Evolutionary conservation across 1,140 invertebrate species (phyloP).

Genomic region (Saxidomus purpurata): DNA sequence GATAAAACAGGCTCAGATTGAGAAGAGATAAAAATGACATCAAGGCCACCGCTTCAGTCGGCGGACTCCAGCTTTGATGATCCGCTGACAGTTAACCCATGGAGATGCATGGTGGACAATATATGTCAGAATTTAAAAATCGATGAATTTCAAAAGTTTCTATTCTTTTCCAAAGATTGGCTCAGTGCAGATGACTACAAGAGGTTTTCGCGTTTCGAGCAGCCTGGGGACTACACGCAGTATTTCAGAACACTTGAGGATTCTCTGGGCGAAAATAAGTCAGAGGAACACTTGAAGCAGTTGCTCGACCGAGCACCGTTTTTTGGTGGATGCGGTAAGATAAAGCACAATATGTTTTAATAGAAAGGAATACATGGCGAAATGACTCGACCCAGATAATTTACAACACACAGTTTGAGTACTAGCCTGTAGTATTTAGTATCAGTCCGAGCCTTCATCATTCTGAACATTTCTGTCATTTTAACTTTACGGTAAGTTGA

Average conservation of each 20-base stretch:
- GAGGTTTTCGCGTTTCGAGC: not conserved
- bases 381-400: too few species aligned
- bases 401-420: too few species aligned
- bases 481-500: too few species aligned
- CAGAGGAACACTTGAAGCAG: slow-evolving; percentile 20
- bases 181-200: not conserved
- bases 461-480: too few species aligned
- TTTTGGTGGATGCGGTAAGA: not conserved
- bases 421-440: too few species aligned
- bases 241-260: slow-evolving; percentile 24
- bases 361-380: too few species aligned
- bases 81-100: not conserved
- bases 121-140: slow-evolving; percentile 23
- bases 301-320: not conserved
- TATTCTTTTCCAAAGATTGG: not conserved
- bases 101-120: slow-evolving; percentile 2
- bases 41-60: not conserved
- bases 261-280: not conserved
- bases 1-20: too few species aligned
- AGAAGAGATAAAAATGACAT: too few species aligned
- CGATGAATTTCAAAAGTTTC: not conserved
- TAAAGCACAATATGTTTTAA: not conserved
- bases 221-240: not conserved
- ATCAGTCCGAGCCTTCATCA: too few species aligned
- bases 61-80: slow-evolving; percentile 17